Base-by-base conservation (phyloP, 2,113 vertebrate species). In the Dipodomys stephensi region DNA sequence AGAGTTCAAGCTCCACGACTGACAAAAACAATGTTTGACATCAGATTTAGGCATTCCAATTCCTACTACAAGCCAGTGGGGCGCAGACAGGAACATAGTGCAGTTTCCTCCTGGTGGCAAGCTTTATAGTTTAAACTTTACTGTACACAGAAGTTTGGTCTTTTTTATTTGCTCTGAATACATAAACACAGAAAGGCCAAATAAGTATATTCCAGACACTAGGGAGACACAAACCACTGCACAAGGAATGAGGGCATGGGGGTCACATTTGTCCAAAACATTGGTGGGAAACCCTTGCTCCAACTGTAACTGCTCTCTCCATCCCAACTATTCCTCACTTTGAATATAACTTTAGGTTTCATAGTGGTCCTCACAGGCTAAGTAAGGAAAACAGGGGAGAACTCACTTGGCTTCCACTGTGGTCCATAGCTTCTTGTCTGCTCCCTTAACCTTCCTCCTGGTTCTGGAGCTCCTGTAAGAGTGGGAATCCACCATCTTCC, bases 281-380 rank as follows among this genome's bases (percentile, higher is more conserved):
- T n/a, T 92, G 44, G 18, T n/a, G 28, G 11, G 32, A 89, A 94
- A 32, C 10, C 15, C 22, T 73, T 32, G 22, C 79, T 91, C 85
- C 57, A 30, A n/a, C 28, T 44, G 44, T 62, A 35, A 5, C 74
- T 35, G 9, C 12, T 69, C 25, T 28, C 39, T 85, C 62, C 2
- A 2, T 25, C 23, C 65, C 60, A 85, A 89, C 44, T 62, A 15
- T 4, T 46, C 49, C 32, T 53, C 22, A 12, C 20, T 80, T 35
- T 72, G 23, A 19, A 4, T 65, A 77, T 39, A 84, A 32, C 39
- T 2, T 28, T 39, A 11, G 28, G 16, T 64, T 62, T 27, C n/a
- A 16, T 44, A 7, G 28, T 25, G 53, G 46, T 83, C 28, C 44
- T 35, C 65, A 72, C 32, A 53, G 28, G 28, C 25, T 35, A 72